phyloP scores from a whole-genome alignment of 2,797 vertebrate genomes.

The Phoebastria nigripes region DNA sequence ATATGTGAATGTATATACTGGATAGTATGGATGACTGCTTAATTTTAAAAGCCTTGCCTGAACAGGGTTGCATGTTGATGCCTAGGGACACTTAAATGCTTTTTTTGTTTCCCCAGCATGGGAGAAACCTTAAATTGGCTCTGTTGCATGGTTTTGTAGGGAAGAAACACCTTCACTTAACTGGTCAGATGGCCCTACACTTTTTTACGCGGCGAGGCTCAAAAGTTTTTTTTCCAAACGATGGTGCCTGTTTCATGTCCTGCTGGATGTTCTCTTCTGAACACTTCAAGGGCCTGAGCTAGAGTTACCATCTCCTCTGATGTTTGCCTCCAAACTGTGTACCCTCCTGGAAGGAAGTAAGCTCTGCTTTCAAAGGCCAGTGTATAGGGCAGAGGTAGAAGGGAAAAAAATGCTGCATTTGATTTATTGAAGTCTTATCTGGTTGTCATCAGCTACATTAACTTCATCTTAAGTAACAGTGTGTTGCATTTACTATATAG shows the following conservation, averaged over 20 bases:
- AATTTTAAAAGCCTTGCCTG: background rate
- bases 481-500: background rate
- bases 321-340: background rate
- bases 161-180: background rate
- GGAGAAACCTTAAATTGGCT: background rate
- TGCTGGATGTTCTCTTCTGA: background rate
- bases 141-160: background rate
- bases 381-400: background rate
- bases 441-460: background rate
- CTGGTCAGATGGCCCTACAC: background rate
- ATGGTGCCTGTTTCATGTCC: background rate
- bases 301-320: background rate
- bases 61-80: background rate
- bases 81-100: background rate
- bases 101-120: background rate
- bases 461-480: background rate
- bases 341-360: background rate
- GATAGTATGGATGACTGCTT: background rate
- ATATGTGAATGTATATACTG: background rate
- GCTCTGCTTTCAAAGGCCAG: background rate
- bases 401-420: accelerated
- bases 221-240: background rate
- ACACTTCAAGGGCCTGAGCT: background rate
- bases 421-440: background rate
- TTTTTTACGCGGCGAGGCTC: background rate